phyloP scores from a whole-genome alignment of 2,797 vertebrate species.

The Kryptopterus vitreolus region DNA sequence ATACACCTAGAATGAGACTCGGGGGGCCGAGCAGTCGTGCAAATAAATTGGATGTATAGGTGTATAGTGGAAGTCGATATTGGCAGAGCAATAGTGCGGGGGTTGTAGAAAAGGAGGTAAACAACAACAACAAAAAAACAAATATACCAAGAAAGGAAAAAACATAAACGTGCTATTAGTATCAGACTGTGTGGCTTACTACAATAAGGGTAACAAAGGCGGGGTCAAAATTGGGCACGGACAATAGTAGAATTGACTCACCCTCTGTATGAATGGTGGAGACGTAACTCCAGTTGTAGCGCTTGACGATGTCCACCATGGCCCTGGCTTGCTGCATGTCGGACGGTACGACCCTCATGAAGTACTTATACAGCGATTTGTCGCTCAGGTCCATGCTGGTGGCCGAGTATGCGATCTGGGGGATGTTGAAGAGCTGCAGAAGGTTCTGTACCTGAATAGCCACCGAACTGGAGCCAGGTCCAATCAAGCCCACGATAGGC shows the following conservation, averaged over 20 bases:
- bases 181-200: not conserved
- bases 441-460: slow-evolving; percentile 98
- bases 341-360: slow-evolving; percentile 98
- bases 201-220: not conserved
- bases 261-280: slow-evolving; percentile 98
- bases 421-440: slow-evolving; percentile 97
- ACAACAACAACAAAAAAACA: no score
- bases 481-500: slow-evolving; percentile 94
- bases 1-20: not conserved
- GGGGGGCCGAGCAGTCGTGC: not conserved
- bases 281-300: slow-evolving; percentile 99
- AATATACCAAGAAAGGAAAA: not conserved
- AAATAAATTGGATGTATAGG: not conserved
- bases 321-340: slow-evolving; percentile 95
- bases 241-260: slow-evolving; percentile 61
- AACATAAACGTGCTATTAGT: not conserved
- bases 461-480: slow-evolving; percentile 95
- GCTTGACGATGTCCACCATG: slow-evolving; percentile 98
- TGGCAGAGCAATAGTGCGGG: not conserved
- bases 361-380: slow-evolving; percentile 96
- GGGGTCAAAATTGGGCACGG: not conserved
- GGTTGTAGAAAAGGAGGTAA: not conserved
- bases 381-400: slow-evolving; percentile 97
- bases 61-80: not conserved
- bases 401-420: slow-evolving; percentile 96